Percentiles rank a stretch among this genome's conserved stretches.
Evolutionary conservation across 2,888 invertebrate genomes (phyloP).

Genomic region (Noctua fimbriata): DNA sequence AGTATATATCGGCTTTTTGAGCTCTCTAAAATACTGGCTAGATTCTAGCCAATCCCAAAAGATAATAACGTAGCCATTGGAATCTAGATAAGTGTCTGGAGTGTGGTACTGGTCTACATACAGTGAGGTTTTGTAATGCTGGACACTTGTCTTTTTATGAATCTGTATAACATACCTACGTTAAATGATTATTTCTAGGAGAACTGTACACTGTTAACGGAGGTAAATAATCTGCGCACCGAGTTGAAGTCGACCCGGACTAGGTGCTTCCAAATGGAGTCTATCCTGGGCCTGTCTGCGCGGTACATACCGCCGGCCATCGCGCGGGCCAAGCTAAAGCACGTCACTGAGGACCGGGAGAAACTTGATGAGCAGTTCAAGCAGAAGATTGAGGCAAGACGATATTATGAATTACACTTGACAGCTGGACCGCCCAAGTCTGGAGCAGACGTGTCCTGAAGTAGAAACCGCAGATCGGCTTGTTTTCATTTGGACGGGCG

Average conservation of each 20-base stretch:
- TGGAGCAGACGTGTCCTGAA: background rate
- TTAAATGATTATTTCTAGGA: slow-evolving; percentile 85
- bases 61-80: background rate
- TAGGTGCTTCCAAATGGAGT: slow-evolving; percentile 93
- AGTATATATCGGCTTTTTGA: too few species aligned
- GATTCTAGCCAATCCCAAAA: background rate
- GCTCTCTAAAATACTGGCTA: background rate
- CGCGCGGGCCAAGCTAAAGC: slow-evolving; percentile 91
- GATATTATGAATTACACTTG: background rate
- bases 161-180: background rate
- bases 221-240: slow-evolving; percentile 93
- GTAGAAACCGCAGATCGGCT: background rate
- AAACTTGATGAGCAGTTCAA: slow-evolving; percentile 90
- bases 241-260: slow-evolving; percentile 92
- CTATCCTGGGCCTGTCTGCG: slow-evolving; percentile 91
- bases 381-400: slow-evolving; percentile 85
- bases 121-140: background rate
- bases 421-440: background rate
- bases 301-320: slow-evolving; percentile 90
- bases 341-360: slow-evolving; percentile 91
- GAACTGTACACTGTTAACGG: slow-evolving; percentile 94
- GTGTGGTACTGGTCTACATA: background rate
- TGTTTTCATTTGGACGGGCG: background rate
- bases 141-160: background rate
- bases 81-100: background rate